Conservation (phyloP, 1,140 invertebrate species). For the Pentalonia nigronervosa region DNA sequence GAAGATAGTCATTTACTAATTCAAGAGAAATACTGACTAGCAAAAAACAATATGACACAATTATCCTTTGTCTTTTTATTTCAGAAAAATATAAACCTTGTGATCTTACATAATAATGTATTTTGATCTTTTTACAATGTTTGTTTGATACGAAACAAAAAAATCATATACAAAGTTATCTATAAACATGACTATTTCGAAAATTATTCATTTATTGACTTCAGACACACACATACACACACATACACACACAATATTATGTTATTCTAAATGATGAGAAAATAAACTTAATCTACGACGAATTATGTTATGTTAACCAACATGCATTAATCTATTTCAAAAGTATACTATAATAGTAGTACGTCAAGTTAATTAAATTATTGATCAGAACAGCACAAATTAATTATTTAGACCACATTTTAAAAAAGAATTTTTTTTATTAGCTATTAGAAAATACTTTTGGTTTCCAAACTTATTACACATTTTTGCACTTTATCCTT, state of each 20-base stretch:
- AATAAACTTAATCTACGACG: not conserved
- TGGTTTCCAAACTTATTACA: not conserved
- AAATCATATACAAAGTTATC: too few species aligned
- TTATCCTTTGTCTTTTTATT: not conserved
- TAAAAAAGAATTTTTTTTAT: not conserved
- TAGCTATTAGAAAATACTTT: slow-evolving; percentile 8
- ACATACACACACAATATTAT: too few species aligned
- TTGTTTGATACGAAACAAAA: too few species aligned
- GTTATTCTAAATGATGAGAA: too few species aligned
- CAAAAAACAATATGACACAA: not conserved
- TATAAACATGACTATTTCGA: not conserved
- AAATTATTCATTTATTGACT: not conserved
- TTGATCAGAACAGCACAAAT: not conserved
- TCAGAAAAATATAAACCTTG: not conserved
- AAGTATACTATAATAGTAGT: not conserved
- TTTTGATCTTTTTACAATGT: too few species aligned
- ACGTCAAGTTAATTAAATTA: not conserved
- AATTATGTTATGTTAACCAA: not conserved
- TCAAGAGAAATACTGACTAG: not conserved
- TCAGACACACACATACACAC: too few species aligned
- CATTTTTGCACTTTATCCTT: slow-evolving; percentile 11
- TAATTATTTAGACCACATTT: not conserved
- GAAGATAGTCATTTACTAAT: not conserved
- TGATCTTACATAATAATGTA: not conserved
- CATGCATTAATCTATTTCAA: not conserved